A percentile compares a stretch with the other conserved stretches of the same genome.
phyloP scores from a whole-genome alignment of 2,888 invertebrate species.

The Andrena camellia region DNA sequence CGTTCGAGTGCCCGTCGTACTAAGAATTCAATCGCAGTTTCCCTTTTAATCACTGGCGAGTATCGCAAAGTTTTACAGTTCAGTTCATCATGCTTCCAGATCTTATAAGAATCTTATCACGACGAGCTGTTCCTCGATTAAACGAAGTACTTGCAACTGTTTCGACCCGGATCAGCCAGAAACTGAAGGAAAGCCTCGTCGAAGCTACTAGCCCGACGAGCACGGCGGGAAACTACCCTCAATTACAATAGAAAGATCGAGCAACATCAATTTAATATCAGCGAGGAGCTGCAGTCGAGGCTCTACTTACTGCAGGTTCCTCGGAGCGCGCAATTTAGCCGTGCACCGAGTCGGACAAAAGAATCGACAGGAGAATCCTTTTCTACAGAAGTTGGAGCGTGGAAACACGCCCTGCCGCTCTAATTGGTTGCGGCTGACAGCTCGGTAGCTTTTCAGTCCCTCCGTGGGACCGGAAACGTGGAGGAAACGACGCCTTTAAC shows the following conservation, averaged over 20 bases:
- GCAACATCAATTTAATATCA: constrained; percentile 6
- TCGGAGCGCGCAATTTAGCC: constrained; percentile 31
- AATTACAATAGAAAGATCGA: background rate
- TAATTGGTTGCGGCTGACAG: constrained; percentile 44
- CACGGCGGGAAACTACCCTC: background rate
- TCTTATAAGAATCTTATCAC: background rate
- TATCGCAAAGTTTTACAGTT: too few species aligned
- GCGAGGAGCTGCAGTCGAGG: background rate
- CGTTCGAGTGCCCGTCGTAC: too few species aligned
- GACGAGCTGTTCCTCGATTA: background rate
- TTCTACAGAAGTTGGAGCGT: constrained; percentile 8
- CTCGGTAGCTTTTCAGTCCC: constrained; percentile 6
- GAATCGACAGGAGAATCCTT: constrained; percentile 42
- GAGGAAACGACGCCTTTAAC: constrained; percentile 38
- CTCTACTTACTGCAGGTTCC: background rate
- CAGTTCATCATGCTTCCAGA: background rate
- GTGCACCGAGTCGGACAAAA: background rate
- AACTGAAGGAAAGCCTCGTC: background rate
- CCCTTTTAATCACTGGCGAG: too few species aligned
- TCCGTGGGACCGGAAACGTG: background rate
- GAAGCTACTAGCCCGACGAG: background rate
- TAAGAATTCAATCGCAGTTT: too few species aligned
- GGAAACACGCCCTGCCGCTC: constrained; percentile 1
- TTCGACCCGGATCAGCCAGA: background rate
- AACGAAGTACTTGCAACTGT: background rate